Evolutionary conservation across 2,113 vertebrate species (phyloP), one percentile per base, ranked within the genome.

Genomic region (Callorhinus ursinus): DNA sequence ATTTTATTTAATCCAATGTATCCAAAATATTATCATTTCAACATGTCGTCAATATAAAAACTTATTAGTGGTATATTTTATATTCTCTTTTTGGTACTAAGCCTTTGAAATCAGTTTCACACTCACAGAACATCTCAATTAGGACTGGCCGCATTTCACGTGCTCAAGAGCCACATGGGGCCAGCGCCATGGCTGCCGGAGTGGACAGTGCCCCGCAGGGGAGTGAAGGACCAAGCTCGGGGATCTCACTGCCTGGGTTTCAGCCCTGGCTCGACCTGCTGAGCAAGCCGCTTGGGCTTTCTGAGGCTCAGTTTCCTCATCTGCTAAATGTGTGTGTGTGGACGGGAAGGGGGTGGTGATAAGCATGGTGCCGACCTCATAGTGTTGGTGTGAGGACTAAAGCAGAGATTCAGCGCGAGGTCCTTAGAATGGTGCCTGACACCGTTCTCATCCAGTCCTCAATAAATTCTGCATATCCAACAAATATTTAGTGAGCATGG

Each of bases 21-120:
- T 21, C 90, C 63, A 74, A 90, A 92, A 79, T 90, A 86, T 67
- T 71, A 74, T 91, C 39, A 46, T 63, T 94, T 76, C 22, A 72
- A 82, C 55, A 42, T 84, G 59, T 79, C 71, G 5, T 49, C 42
- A 13, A 51, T 42, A 63, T 33, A 76, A 24, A 74, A 26, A 53
- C 2, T 11, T 53, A 61, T 49, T 46, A 42, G 61, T 74, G 53
- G 90, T 74, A 49, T 19, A 21, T 15, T 85, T 74, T 57, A 39
- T n/a, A 6, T n/a, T 83, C 5, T 55, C 33, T 55, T 53, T 33
- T 51, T 18, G 33, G 49, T 16, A 26, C 72, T 7, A 24, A 81
- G 57, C 7, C 10, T 84, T 95, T 72, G 69, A 53, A 77, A 79
- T 85, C 49, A 11, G n/a, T 65, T 71, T 81, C 46, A 21, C 1